These are phyloP conservation scores for Hapalemur alaotrensis DNA, from an alignment of 2,797 vertebrate genomes.

Conservation along the genomic window DNA sequence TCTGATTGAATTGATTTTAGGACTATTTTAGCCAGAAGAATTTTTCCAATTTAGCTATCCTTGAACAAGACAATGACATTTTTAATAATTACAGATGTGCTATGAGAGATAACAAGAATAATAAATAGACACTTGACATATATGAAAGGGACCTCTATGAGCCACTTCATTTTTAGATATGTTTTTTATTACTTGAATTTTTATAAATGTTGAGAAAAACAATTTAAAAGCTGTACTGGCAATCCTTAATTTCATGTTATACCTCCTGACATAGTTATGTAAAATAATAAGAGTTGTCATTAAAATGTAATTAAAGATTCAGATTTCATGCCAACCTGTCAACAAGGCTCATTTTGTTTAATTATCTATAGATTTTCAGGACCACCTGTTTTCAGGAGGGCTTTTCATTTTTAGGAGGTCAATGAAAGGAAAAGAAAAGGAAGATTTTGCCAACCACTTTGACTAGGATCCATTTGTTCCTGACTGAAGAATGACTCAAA, in stretches of 20 bases:
- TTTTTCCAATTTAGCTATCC: not conserved
- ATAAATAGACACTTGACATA: not conserved
- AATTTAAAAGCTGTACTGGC: not conserved
- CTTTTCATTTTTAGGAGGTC: slow-evolving; percentile 54
- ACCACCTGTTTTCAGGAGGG: slow-evolving; percentile 62
- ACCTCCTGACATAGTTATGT: slow-evolving; percentile 30
- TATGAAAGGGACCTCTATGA: not conserved
- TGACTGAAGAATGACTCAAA: not conserved
- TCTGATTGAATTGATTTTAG: not conserved
- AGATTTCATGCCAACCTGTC: slow-evolving; percentile 58
- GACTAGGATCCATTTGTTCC: not conserved
- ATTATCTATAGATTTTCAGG: slow-evolving; percentile 58
- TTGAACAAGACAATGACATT: not conserved
- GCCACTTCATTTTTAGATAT: not conserved
- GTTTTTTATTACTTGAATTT: not conserved
- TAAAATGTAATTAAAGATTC: slow-evolving; percentile 74
- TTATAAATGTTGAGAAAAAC: slow-evolving; percentile 40
- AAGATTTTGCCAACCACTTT: not conserved
- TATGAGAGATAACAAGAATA: not conserved
- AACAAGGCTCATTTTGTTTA: slow-evolving; percentile 70
- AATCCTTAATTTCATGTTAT: slow-evolving; percentile 6
- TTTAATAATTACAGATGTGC: not conserved
- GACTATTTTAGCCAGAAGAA: not conserved
- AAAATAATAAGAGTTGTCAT: slow-evolving; percentile 65
- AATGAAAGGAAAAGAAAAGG: slow-evolving; percentile 4